Evolutionary conservation across 2,888 invertebrate genomes (phyloP).

Genomic region (Strigamia crassipes): DNA sequence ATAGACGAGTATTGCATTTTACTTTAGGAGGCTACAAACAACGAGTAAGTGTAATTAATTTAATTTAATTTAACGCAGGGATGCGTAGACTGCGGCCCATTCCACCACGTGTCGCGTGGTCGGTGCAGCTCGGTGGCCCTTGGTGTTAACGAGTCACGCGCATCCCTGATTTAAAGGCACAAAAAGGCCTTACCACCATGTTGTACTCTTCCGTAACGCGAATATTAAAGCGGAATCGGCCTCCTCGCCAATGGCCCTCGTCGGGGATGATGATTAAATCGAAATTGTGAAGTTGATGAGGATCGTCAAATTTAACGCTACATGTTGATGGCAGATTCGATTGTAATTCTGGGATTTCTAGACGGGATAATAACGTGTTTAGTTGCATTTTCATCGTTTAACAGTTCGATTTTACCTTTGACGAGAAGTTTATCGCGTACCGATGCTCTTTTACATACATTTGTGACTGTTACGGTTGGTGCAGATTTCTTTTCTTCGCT

Average conservation of each 20-base stretch:
- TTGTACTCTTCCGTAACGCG: conserved; percentile 92
- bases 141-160: too few species aligned
- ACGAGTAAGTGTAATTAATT: neutral
- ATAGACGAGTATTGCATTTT: conserved; percentile 85
- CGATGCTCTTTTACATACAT: conserved; percentile 66
- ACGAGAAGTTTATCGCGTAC: conserved; percentile 77
- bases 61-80: too few species aligned
- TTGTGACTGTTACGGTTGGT: conserved; percentile 52
- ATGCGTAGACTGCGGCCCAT: too few species aligned
- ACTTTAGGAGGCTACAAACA: conserved; percentile 82
- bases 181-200: conserved; percentile 91
- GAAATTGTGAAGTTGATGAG: conserved; percentile 80
- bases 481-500: conserved; percentile 37
- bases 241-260: conserved; percentile 88
- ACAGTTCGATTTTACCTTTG: conserved; percentile 66
- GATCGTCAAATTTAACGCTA: conserved; percentile 78
- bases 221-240: conserved; percentile 82
- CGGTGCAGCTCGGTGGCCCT: too few species aligned
- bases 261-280: conserved; percentile 76
- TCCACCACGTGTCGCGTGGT: too few species aligned
- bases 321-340: conserved; percentile 81
- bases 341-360: conserved; percentile 78
- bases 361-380: conserved; percentile 49
- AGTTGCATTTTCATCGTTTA: neutral
- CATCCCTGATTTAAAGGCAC: too few species aligned